phyloP scores from a whole-genome alignment of 1,140 invertebrate species.

The Drosophila littoralis region DNA sequence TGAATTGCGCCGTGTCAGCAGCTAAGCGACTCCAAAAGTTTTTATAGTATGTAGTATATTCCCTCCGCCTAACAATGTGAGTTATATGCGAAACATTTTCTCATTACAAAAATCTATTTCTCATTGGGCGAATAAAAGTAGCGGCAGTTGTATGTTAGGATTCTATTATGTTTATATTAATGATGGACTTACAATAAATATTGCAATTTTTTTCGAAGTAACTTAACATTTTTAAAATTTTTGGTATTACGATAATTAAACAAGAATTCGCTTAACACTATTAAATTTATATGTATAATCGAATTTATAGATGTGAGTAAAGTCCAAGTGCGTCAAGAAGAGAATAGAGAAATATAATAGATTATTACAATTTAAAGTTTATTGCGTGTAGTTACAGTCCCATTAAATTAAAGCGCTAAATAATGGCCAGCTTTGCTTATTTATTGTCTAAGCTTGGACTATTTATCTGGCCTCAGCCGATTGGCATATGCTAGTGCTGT shows the following conservation, averaged over 20 bases:
- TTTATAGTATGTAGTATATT: conserved; percentile 1
- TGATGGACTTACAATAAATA: no score
- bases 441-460: conserved; percentile 15
- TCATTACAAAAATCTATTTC: conserved; percentile 43
- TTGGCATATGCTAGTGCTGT: conserved; percentile 58
- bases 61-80: conserved; percentile 29
- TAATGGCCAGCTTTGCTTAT: conserved; percentile 10
- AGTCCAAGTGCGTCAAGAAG: no score
- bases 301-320: no score
- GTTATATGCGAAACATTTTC: conserved; percentile 66
- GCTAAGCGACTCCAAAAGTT: conserved; percentile 58
- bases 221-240: no score
- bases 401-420: conserved; percentile 9
- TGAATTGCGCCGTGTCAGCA: conserved; percentile 67
- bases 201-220: neutral
- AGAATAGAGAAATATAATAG: no score
- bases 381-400: conserved; percentile 3
- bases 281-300: no score
- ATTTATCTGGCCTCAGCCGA: conserved; percentile 16
- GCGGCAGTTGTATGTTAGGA: neutral
- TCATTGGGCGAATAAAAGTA: neutral
- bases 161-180: no score
- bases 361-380: neutral
- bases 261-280: no score
- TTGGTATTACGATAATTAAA: no score